Percentiles rank a stretch among this genome's conserved stretches.
phyloP scores from a whole-genome alignment of 2,888 invertebrate genomes.

The Macrosiphum euphorbiae region DNA sequence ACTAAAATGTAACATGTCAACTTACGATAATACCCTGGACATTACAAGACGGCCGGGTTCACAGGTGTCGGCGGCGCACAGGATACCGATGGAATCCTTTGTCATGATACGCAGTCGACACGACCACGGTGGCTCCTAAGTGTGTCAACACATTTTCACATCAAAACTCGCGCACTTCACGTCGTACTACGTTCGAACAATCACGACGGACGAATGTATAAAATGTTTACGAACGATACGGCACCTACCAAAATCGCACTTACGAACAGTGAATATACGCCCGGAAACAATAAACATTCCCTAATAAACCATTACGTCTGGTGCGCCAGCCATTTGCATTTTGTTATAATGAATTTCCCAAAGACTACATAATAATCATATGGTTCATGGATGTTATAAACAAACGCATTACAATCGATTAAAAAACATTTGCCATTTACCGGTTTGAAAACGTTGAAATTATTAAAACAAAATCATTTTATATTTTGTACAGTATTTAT shows the following conservation, averaged over 20 bases:
- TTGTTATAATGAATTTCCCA: slow-evolving; percentile 64
- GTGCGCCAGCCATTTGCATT: slow-evolving; percentile 65
- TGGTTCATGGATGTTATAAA: slow-evolving; percentile 58
- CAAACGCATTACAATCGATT: not conserved
- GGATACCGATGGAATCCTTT: slow-evolving; percentile 59
- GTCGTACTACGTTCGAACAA: slow-evolving; percentile 18
- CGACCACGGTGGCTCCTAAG: slow-evolving; percentile 52
- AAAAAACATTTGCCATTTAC: not conserved
- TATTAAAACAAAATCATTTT: not conserved
- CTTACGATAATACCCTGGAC: slow-evolving; percentile 57
- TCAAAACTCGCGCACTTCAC: slow-evolving; percentile 22
- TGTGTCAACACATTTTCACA: slow-evolving; percentile 57
- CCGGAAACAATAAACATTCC: slow-evolving; percentile 64
- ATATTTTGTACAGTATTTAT: not conserved
- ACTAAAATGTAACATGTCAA: slow-evolving; percentile 42
- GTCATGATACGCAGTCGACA: slow-evolving; percentile 60
- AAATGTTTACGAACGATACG: not conserved
- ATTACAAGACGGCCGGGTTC: slow-evolving; percentile 44
- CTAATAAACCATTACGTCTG: slow-evolving; percentile 63
- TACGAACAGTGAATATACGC: slow-evolving; percentile 45
- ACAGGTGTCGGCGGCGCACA: slow-evolving; percentile 63
- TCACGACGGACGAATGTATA: not conserved
- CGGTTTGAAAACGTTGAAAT: not conserved
- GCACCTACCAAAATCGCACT: not conserved
- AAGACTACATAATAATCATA: slow-evolving; percentile 60